Evolutionary conservation across 1,140 invertebrate species (phyloP), one percentile per base, ranked within the genome.

Genomic region (Panulirus ornatus): DNA sequence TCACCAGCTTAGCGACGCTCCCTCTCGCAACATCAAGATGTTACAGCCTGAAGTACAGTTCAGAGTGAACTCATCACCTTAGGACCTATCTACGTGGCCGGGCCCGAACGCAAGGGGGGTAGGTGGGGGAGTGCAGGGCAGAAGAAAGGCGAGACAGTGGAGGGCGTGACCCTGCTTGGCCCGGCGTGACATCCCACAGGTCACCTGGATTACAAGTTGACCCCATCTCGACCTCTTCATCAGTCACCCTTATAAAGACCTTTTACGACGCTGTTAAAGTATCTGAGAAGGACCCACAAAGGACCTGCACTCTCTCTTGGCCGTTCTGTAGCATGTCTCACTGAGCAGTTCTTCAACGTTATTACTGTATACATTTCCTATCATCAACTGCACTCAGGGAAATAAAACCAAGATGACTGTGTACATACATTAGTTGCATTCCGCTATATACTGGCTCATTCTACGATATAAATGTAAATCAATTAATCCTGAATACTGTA

Each of bases 121-220:
- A n/a, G n/a, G n/a, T n/a, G n/a, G 19, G 54, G 19, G 54, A 58
- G 3, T 5, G 54, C 16, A 5, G 54, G 19, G 54, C 19, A 14
- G 54, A 58, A 58, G 14, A 14, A 22, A 22, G 19, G 54, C 6
- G 58, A 30, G 58, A 66, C 58, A 2, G n/a, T 6, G 22, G 58
- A 19, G 9, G 2, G 54, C 3, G n/a, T 27, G 58, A 66, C 27
- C 58, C n/a, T 2, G 5, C 3, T 6, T 27, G 58, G 30, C 27
- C 58, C n/a, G 1, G 5, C 75, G 75, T 78, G 75, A 47, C 75
- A 47, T 40, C 6, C 8, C 1, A 11, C 36, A 78, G 75, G 75
- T 78, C 75, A 78, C 40, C 75, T 1, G 75, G 75, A 78, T 78
- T 78, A 78, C 27, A 30, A 78, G 8, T 47, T 78, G 75, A 78